These are phyloP conservation scores for Rhyacophila evoluta DNA, from an alignment of 2,888 invertebrate species.

Conservation along the genomic window DNA sequence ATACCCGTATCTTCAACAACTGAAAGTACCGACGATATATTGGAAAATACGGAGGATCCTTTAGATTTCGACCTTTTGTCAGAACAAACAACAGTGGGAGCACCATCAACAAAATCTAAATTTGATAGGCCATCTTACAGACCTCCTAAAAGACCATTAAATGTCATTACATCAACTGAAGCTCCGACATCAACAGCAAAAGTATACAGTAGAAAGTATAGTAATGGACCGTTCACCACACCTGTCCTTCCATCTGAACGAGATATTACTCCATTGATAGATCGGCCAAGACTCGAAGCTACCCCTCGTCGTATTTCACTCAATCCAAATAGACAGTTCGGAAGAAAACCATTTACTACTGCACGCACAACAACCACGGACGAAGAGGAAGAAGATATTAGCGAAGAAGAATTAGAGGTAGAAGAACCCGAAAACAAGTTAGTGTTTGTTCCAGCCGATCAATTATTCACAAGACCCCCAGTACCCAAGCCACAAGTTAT, in stretches of 20 bases:
- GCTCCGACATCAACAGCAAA: constrained; percentile 61
- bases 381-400: constrained; percentile 60
- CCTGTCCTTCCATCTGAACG: constrained; percentile 64
- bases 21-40: constrained; percentile 2
- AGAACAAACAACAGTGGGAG: constrained; percentile 57
- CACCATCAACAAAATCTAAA: constrained; percentile 57
- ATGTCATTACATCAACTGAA: constrained; percentile 64
- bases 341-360: constrained; percentile 64
- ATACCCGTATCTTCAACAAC: neutral
- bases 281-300: constrained; percentile 36
- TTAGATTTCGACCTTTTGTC: constrained; percentile 56
- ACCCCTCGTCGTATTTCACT: constrained; percentile 63
- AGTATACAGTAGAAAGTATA: constrained; percentile 68
- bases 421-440: constrained; percentile 60
- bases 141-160: constrained; percentile 63
- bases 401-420: constrained; percentile 62
- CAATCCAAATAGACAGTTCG: constrained; percentile 60
- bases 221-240: constrained; percentile 66
- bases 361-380: constrained; percentile 61
- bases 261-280: constrained; percentile 58
- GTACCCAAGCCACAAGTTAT: constrained; percentile 56
- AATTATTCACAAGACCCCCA: constrained; percentile 65
- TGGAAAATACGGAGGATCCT: constrained; percentile 58
- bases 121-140: constrained; percentile 62
- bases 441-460: constrained; percentile 65